Base-by-base conservation (phyloP, 2,113 vertebrate genomes). In the Phycodurus eques region DNA sequence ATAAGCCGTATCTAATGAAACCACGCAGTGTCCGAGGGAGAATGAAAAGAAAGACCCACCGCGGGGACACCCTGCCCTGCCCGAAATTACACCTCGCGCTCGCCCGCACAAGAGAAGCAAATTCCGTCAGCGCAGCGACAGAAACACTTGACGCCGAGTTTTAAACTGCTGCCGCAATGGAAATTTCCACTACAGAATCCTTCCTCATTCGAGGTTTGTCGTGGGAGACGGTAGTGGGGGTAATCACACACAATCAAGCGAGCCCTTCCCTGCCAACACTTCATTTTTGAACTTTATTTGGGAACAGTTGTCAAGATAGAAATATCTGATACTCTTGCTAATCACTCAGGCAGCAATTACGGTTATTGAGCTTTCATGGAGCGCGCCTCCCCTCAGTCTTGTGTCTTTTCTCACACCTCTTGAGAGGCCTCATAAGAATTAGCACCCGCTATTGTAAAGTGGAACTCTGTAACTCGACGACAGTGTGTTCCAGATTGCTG, bases 1-100 rank as follows among this genome's bases (percentile, higher is more conserved):
- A 93, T 93, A 92, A 93, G 87, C 83, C 89, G 87, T 88, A 85
- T 89, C 91, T 92, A 93, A 93, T 93, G 91, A 93, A 92, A 93
- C 89, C 88, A 88, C 88, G 88, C 83, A 83, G 82, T 79, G 82
- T 83, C 73, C 1, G 75, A 68, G 86, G 79, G 90, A 91, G 89
- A 91, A 90, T 89, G 87, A 75, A 80, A 90, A 91, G 90, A 92
- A 90, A 89, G 87, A 81, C 85, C 89, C 82, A 89, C 91, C 76
- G 87, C 91, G 70, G 91, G 80, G 90, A 91, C 89, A 90, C 90
- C 90, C 88, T 90, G 89, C 90, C 89, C 84, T 88, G 88, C 86
- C 80, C 82, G 51, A 93, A 92, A 93, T 92, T 92, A 91, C 89
- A 86, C 88, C 83, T 84, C 81, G 77, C 84, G 85, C 86, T 85